Conservation (phyloP, 2,888 invertebrate species). For the Polymixis lichenea region DNA sequence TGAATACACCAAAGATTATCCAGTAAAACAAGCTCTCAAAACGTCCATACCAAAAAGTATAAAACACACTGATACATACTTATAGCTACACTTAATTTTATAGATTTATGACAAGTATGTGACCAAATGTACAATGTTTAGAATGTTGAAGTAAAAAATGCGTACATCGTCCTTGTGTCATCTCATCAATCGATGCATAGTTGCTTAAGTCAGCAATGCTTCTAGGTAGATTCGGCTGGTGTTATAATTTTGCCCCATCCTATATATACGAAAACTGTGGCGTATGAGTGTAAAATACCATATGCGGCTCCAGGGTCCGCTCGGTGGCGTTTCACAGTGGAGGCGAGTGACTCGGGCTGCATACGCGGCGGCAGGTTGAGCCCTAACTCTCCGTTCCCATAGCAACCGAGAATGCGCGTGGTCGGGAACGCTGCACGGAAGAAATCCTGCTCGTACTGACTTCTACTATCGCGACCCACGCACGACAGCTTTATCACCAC, state of each 20-base stretch:
- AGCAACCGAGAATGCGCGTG: slow-evolving; percentile 84
- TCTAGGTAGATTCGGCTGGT: slow-evolving; percentile 60
- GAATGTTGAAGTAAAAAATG: slow-evolving; percentile 43
- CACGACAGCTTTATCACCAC: slow-evolving; percentile 85
- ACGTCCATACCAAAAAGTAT: slow-evolving; percentile 34
- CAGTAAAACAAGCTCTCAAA: slow-evolving; percentile 46
- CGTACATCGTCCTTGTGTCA: neutral
- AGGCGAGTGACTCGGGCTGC: slow-evolving; percentile 45
- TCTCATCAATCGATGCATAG: neutral
- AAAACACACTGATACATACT: slow-evolving; percentile 23
- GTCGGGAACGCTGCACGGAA: slow-evolving; percentile 83
- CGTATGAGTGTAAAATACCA: slow-evolving; percentile 84
- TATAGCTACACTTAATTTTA: slow-evolving; percentile 35
- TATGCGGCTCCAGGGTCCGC: slow-evolving; percentile 71
- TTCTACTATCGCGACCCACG: slow-evolving; percentile 83
- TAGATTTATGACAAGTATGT: slow-evolving; percentile 19
- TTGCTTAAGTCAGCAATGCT: slow-evolving; percentile 4
- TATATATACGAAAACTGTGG: slow-evolving; percentile 85
- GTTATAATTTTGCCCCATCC: slow-evolving; percentile 84
- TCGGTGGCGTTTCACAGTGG: slow-evolving; percentile 69
- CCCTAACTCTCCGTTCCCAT: slow-evolving; percentile 87
- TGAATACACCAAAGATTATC: slow-evolving; percentile 30
- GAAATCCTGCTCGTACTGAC: slow-evolving; percentile 81
- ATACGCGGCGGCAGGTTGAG: slow-evolving; percentile 77
- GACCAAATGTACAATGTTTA: slow-evolving; percentile 32